Evolutionary conservation across 2,797 vertebrate genomes (phyloP).

Genomic region (Pseudotriccus pelzelni): DNA sequence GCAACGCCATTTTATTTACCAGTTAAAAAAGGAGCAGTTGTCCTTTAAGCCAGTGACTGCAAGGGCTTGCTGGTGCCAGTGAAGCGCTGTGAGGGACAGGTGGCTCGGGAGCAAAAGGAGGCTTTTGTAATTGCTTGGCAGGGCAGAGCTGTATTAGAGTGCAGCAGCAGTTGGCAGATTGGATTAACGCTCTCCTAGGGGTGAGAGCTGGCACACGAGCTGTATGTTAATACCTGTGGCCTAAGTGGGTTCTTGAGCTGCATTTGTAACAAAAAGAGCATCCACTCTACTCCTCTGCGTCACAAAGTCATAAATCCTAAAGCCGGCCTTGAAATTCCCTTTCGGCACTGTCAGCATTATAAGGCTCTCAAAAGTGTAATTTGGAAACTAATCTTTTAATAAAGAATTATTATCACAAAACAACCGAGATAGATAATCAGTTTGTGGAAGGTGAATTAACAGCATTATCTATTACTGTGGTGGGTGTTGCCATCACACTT

Average conservation of each 20-base stretch:
- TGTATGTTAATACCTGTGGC: slow-evolving; percentile 50
- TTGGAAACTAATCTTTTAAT: slow-evolving; percentile 26
- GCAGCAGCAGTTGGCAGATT: slow-evolving; percentile 67
- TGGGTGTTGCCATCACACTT: neutral
- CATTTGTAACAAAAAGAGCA: neutral
- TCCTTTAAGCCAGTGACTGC: slow-evolving; percentile 21
- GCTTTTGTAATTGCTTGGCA: slow-evolving; percentile 69
- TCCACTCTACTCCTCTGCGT: neutral
- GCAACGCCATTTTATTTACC: neutral
- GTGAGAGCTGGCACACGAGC: slow-evolving; percentile 35
- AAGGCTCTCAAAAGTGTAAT: neutral
- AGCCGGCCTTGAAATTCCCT: neutral
- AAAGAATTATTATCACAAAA: neutral
- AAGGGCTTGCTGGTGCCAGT: slow-evolving; percentile 4
- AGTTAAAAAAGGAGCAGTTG: neutral
- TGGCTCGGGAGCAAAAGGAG: slow-evolving; percentile 46
- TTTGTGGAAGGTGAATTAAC: neutral
- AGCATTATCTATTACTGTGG: neutral
- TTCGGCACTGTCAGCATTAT: fast-evolving
- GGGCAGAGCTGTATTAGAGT: slow-evolving; percentile 31
- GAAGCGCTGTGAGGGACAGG: slow-evolving; percentile 47
- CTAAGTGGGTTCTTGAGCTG: neutral
- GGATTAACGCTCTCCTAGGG: slow-evolving; percentile 54
- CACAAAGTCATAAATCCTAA: neutral
- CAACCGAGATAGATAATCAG: neutral